A percentile compares a stretch with the other conserved stretches of the same genome.
phyloP scores from a whole-genome alignment of 2,113 vertebrate species.

The Alouatta palliata region DNA sequence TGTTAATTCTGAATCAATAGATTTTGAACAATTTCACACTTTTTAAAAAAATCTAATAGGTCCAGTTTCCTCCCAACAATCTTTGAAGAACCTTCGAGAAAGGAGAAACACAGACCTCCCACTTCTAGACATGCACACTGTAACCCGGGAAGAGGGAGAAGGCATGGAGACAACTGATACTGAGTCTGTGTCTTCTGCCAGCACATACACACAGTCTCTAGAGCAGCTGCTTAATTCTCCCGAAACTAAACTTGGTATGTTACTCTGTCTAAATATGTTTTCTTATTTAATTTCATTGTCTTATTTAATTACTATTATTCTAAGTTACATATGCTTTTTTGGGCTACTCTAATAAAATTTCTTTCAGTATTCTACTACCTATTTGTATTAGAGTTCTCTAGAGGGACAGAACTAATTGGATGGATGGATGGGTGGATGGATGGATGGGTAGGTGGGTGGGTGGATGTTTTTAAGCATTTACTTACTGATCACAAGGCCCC shows the following conservation, averaged over 20 bases:
- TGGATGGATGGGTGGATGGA: too few relatives aligned
- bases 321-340: neutral
- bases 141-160: constrained; percentile 95
- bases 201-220: constrained; percentile 87
- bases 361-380: neutral
- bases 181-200: constrained; percentile 88
- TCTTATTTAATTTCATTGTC: neutral
- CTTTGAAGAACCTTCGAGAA: constrained; percentile 86
- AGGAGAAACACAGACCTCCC: constrained; percentile 86
- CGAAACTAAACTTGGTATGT: constrained; percentile 90
- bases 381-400: too few relatives aligned
- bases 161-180: constrained; percentile 96
- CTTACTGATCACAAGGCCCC: too few relatives aligned
- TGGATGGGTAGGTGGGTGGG: too few relatives aligned
- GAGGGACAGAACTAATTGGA: too few relatives aligned
- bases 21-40: constrained; percentile 36
- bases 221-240: constrained; percentile 95
- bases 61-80: constrained; percentile 83
- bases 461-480: too few relatives aligned
- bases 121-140: constrained; percentile 88
- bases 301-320: neutral
- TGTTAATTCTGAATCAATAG: neutral
- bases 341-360: neutral
- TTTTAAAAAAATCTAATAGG: constrained; percentile 74
- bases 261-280: neutral